phyloP scores from a whole-genome alignment of 2,888 invertebrate species.

The Drosophila anomelani region DNA sequence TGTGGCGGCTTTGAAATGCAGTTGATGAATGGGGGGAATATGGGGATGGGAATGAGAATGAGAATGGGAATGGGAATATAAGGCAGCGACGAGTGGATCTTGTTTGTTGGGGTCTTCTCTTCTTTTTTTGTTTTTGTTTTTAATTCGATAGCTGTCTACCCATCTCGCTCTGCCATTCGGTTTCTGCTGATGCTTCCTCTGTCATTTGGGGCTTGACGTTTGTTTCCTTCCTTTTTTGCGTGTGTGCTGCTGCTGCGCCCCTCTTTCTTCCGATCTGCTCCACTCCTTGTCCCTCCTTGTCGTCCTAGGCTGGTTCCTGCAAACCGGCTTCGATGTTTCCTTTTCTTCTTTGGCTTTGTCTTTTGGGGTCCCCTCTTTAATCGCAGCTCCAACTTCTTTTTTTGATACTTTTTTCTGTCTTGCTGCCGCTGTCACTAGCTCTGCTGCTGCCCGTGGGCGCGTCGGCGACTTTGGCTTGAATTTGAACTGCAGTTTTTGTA shows the following conservation, averaged over 20 bases:
- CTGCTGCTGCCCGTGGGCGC: slow-evolving; percentile 43
- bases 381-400: slow-evolving; percentile 22
- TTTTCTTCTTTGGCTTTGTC: slow-evolving; percentile 35
- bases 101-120: slow-evolving; percentile 55
- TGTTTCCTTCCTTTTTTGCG: slow-evolving; percentile 79
- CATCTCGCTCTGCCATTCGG: slow-evolving; percentile 29
- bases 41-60: slow-evolving; percentile 17
- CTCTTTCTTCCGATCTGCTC: slow-evolving; percentile 22
- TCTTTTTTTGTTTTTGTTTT: slow-evolving; percentile 16
- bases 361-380: slow-evolving; percentile 24
- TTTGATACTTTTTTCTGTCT: background rate
- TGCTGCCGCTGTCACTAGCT: slow-evolving; percentile 13
- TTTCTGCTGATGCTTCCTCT: slow-evolving; percentile 18
- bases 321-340: slow-evolving; percentile 68
- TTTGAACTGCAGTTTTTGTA: slow-evolving; percentile 34
- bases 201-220: slow-evolving; percentile 69
- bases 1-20: slow-evolving; percentile 79
- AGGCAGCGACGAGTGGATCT: slow-evolving; percentile 60
- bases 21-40: slow-evolving; percentile 70
- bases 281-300: slow-evolving; percentile 21
- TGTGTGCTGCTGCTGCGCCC: slow-evolving; percentile 42
- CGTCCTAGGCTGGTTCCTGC: slow-evolving; percentile 61
- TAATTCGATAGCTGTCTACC: slow-evolving; percentile 23
- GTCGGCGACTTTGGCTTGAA: slow-evolving; percentile 35
- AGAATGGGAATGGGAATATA: slow-evolving; percentile 22